Conservation (phyloP, 2,888 invertebrate species). For the Parnassius glacialis region DNA sequence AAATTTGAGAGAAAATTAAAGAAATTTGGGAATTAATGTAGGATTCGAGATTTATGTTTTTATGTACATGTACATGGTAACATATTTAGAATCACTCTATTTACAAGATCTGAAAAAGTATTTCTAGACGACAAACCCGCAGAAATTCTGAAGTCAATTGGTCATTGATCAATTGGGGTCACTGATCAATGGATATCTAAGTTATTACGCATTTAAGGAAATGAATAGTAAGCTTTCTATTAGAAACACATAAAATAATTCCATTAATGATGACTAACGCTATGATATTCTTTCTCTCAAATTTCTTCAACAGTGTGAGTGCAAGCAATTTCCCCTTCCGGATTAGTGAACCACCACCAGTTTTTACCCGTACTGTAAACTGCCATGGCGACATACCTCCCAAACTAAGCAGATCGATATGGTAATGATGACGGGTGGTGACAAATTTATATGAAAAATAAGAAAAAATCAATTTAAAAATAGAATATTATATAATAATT, state of each 20-base stretch:
- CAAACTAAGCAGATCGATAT: conserved; percentile 45
- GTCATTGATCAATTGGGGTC: too few relatives aligned
- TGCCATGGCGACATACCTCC: conserved; percentile 54
- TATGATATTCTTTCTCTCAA: conserved; percentile 5
- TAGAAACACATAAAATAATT: too few relatives aligned
- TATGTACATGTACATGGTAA: neutral
- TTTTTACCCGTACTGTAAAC: conserved; percentile 37
- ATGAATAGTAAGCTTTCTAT: too few relatives aligned
- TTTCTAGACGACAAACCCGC: too few relatives aligned
- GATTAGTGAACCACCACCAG: conserved; percentile 39
- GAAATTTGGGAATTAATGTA: neutral
- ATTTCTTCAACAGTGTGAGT: conserved; percentile 27
- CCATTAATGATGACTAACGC: too few relatives aligned
- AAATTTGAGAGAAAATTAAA: conserved; percentile 7
- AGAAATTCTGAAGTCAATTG: too few relatives aligned
- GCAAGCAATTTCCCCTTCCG: conserved; percentile 30
- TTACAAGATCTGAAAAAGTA: too few relatives aligned
- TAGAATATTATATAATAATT: neutral
- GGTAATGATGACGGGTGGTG: conserved; percentile 40
- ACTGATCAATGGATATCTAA: too few relatives aligned
- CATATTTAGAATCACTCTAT: neutral
- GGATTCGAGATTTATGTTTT: neutral
- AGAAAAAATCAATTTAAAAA: conserved; percentile 37
- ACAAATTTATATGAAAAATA: conserved; percentile 59
- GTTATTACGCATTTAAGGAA: too few relatives aligned